phyloP scores from a whole-genome alignment of 2,888 invertebrate species.

The Scelioninae gen. 2 region DNA sequence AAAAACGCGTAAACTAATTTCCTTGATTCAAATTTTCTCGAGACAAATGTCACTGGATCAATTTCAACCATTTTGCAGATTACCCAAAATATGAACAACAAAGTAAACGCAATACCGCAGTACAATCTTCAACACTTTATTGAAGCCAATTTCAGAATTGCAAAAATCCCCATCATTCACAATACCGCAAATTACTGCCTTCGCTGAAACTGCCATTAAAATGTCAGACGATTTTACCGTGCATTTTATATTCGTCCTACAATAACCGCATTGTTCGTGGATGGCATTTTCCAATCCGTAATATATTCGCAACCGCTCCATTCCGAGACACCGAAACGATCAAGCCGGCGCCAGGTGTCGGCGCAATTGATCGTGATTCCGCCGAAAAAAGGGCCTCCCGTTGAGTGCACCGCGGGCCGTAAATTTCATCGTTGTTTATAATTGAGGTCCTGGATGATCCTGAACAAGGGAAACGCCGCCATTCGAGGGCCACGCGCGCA shows the following conservation, averaged over 20 bases:
- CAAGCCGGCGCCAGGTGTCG: slow-evolving; percentile 16
- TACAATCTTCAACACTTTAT: too few species aligned
- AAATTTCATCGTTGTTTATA: slow-evolving; percentile 45
- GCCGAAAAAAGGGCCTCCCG: slow-evolving; percentile 41
- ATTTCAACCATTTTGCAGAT: too few species aligned
- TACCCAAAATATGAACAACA: too few species aligned
- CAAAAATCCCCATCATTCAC: too few species aligned
- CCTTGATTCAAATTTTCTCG: too few species aligned
- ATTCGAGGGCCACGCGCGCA: slow-evolving; percentile 35
- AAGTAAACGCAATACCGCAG: too few species aligned
- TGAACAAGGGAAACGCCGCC: slow-evolving; percentile 11
- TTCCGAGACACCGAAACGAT: slow-evolving; percentile 42
- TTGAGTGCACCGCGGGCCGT: slow-evolving; percentile 32
- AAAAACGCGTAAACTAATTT: too few species aligned
- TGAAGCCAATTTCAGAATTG: too few species aligned
- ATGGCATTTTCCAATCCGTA: slow-evolving; percentile 43
- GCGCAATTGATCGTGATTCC: slow-evolving; percentile 28
- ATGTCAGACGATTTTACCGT: slow-evolving; percentile 23
- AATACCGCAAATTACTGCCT: slow-evolving; percentile 18
- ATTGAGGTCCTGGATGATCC: slow-evolving; percentile 17
- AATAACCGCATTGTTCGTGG: slow-evolving; percentile 47
- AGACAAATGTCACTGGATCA: too few species aligned
- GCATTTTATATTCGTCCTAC: slow-evolving; percentile 19
- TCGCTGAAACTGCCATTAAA: slow-evolving; percentile 4
- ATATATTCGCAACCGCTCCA: slow-evolving; percentile 34